These are phyloP conservation scores for Brevimyrus niger DNA, from an alignment of 2,113 vertebrate species.

Conservation along the genomic window DNA sequence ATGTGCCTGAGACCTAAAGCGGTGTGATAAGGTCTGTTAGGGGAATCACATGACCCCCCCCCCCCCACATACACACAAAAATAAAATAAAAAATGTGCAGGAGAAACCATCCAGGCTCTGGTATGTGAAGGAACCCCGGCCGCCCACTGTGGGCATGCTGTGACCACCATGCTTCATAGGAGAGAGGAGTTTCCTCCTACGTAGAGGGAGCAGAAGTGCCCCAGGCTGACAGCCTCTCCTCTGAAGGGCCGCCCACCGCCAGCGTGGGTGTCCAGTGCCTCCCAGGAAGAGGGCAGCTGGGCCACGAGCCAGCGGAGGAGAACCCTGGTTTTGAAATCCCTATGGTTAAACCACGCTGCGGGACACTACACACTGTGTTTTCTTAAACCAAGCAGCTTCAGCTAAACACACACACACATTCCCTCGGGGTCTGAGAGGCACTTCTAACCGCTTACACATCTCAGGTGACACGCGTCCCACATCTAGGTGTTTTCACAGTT, in stretches of 20 bases:
- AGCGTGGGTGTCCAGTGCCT: not conserved
- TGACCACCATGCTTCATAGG: not conserved
- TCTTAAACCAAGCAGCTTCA: not conserved
- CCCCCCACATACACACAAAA: too few species aligned
- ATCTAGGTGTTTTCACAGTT: not conserved
- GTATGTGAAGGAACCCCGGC: not conserved
- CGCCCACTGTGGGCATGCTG: not conserved
- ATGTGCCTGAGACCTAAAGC: not conserved
- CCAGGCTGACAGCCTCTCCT: constrained; percentile 4
- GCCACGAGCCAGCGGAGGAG: not conserved
- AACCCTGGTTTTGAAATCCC: not conserved
- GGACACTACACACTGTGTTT: not conserved
- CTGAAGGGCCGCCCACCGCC: constrained; percentile 3
- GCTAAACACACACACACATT: not conserved
- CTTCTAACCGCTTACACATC: not conserved
- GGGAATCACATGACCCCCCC: not conserved
- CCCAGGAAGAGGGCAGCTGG: not conserved
- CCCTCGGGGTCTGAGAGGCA: too few species aligned
- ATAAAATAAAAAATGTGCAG: not conserved
- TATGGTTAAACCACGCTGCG: not conserved
- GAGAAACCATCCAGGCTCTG: not conserved
- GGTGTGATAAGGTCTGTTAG: not conserved
- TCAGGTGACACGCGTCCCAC: not conserved
- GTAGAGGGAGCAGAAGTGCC: not conserved
- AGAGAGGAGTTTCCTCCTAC: constrained; percentile 16